Evolutionary conservation across 2,113 vertebrate species (phyloP), one percentile per base, ranked within the genome.

Genomic region (Nycticryphes semicollaris): DNA sequence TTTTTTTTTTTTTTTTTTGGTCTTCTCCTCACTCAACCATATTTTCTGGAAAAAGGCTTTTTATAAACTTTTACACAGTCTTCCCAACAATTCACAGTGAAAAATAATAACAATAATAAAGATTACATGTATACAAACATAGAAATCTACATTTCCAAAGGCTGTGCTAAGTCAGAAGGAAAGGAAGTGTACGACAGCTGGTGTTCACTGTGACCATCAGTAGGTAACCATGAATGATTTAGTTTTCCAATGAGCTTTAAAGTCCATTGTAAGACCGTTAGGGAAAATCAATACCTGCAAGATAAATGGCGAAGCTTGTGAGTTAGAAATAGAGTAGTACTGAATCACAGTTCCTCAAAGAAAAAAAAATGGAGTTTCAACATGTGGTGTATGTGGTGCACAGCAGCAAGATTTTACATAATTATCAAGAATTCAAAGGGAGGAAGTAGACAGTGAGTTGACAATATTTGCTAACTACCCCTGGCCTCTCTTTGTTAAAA

Each of bases 241-340:
- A 79, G 78, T 73, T 83, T 89, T 83, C 62, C 84, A 95, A 69
- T 37, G 41, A 90, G 78, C n/a, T 91, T 76, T 90, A 82, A 84
- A 89, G 84, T 59, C 69, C 73, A 76, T 63, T 78, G 43, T 91
- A 83, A 87, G 45, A 78, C 74, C n/a, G 59, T 48, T 78, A 91
- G 28, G 35, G 57, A 91, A 96, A 94, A 93, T 79, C 94, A 92
- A 90, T 92, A 92, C 20, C 31, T 84, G 66, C 19, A 89, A 95
- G 83, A 90, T 33, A 86, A 90, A 90, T 64, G 31, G 50, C 35
- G 41, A 84, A 63, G 62, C 75, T 76, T 86, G 30, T 48, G 79
- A 76, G 68, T 62, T 33, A 84, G 59, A 84, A 84, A 68, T 20
- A 85, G 24, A 82, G 24, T 41, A 69, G 24, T n/a, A 53, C 53